Evolutionary conservation across 2,797 vertebrate genomes (phyloP).

Genomic region (Helarctos malayanus): DNA sequence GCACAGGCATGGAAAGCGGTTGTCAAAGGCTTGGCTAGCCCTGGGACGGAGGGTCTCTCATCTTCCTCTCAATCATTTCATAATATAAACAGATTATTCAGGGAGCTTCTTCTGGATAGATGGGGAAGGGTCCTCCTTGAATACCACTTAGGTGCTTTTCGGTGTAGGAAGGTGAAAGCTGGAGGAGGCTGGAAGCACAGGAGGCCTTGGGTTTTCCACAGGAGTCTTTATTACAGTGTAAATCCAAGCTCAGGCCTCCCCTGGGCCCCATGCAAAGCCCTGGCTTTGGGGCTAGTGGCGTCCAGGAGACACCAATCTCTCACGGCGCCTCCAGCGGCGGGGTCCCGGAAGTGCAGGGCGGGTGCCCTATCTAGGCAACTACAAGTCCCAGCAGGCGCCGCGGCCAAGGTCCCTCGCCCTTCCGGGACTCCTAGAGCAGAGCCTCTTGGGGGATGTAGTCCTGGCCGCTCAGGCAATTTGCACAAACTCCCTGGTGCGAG

Average conservation of each 20-base stretch:
- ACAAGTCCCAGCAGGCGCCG: constrained; percentile 75
- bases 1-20: background rate
- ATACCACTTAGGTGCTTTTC: background rate
- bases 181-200: constrained; percentile 65
- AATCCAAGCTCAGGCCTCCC: constrained; percentile 82
- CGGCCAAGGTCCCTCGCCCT: constrained; percentile 19
- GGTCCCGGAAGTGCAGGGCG: constrained; percentile 50
- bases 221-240: constrained; percentile 88
- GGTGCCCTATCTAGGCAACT: constrained; percentile 66
- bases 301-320: constrained; percentile 55
- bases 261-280: constrained; percentile 84
- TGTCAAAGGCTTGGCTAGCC: background rate
- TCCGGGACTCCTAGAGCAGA: constrained; percentile 66
- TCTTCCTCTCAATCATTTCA: background rate
- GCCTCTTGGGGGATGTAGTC: constrained; percentile 82
- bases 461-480: background rate
- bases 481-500: background rate
- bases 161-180: constrained; percentile 4
- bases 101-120: background rate
- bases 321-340: constrained; percentile 63
- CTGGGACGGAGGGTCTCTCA: background rate
- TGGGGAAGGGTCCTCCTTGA: background rate
- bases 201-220: constrained; percentile 79
- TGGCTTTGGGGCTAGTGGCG: background rate
- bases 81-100: background rate